Conservation (phyloP, 2,888 invertebrate genomes). For the Danaus chrysippus region DNA sequence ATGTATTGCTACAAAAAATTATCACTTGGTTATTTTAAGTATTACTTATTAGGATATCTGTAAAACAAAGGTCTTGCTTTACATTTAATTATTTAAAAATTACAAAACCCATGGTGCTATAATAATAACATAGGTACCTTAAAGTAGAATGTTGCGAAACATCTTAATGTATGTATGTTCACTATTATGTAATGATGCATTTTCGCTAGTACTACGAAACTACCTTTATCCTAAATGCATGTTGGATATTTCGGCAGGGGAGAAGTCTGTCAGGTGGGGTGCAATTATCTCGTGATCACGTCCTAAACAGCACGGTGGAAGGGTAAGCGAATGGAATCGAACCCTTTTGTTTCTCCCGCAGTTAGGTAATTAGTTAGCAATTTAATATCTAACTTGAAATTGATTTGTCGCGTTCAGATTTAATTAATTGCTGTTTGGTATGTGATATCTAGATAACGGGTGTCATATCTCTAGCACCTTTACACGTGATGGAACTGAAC, state of each 20-base stretch:
- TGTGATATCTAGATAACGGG: constrained; percentile 11
- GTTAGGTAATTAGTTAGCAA: constrained; percentile 38
- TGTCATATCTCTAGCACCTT: background rate
- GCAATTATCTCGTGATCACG: constrained; percentile 55
- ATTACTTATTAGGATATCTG: background rate
- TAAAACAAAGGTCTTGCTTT: background rate
- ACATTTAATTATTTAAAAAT: background rate
- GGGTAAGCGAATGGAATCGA: constrained; percentile 47
- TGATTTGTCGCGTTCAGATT: constrained; percentile 35
- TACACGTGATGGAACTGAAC: background rate
- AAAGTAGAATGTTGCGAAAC: background rate
- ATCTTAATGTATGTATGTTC: background rate
- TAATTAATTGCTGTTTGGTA: constrained; percentile 32
- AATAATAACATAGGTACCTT: no score
- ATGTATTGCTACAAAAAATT: background rate
- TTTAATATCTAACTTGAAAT: constrained; percentile 36
- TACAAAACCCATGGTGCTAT: no score
- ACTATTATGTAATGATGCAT: constrained; percentile 14
- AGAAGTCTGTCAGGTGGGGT: constrained; percentile 39
- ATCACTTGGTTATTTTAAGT: background rate
- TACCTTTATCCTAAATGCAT: constrained; percentile 49
- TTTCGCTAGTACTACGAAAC: constrained; percentile 29
- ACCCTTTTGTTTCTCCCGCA: constrained; percentile 48
- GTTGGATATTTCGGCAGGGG: constrained; percentile 47
- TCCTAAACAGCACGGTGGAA: constrained; percentile 48